Percentiles rank a stretch among this genome's conserved stretches.
These are phyloP conservation scores for Osmerus mordax DNA, from an alignment of 2,113 vertebrate genomes.

Conservation along the genomic window DNA sequence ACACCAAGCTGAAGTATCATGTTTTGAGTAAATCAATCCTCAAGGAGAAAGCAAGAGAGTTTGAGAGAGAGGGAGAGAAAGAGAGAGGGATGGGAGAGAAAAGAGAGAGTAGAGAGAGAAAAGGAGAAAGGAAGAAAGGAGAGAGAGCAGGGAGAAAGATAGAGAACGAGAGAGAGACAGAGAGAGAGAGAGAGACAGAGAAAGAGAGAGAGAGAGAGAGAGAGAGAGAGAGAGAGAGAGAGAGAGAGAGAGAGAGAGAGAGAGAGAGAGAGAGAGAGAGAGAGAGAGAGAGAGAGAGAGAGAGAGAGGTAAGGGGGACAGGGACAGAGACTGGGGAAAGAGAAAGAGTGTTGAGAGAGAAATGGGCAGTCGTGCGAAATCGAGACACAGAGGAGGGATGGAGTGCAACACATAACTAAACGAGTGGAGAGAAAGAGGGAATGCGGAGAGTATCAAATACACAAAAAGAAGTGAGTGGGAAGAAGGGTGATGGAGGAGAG, in stretches of 20 bases:
- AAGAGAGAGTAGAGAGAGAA: background rate
- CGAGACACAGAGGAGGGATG: background rate
- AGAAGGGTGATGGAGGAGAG: background rate
- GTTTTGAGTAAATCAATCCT: slow-evolving; percentile 58
- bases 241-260: too few species aligned
- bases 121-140: too few species aligned
- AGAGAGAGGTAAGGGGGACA: too few species aligned
- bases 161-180: background rate
- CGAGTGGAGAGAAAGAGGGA: background rate
- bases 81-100: background rate
- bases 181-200: background rate
- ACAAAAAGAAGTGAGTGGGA: background rate
- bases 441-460: too few species aligned
- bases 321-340: background rate
- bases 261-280: too few species aligned
- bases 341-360: background rate
- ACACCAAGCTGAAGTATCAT: slow-evolving; percentile 37
- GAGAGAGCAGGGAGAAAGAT: too few species aligned
- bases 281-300: too few species aligned
- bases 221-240: too few species aligned
- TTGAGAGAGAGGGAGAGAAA: background rate
- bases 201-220: background rate
- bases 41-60: slow-evolving; percentile 30
- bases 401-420: background rate
- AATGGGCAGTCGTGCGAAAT: background rate